Evolutionary conservation across 2,113 vertebrate genomes (phyloP).

Genomic region (Heteronetta atricapilla): DNA sequence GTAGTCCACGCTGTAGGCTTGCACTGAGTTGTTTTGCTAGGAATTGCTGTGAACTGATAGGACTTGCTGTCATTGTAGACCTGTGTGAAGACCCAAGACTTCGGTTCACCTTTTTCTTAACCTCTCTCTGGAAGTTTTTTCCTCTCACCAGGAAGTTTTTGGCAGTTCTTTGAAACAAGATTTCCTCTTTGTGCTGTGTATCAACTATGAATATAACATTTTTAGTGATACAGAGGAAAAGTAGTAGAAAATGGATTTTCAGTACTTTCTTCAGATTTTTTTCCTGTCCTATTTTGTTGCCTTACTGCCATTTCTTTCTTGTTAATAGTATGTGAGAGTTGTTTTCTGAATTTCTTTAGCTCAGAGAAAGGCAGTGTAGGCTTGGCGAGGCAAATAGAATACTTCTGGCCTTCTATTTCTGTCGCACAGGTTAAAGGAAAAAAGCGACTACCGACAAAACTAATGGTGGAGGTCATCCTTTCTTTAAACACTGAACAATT

Average conservation of each 20-base stretch:
- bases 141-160: background rate
- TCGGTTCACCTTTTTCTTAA: background rate
- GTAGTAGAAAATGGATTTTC: background rate
- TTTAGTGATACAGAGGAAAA: background rate
- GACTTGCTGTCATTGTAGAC: background rate
- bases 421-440: background rate
- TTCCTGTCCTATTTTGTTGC: background rate
- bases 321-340: background rate
- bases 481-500: background rate
- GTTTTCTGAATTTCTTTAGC: background rate
- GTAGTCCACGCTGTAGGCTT: background rate
- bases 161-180: background rate
- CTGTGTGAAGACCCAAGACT: too few species aligned
- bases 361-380: rapidly evolving
- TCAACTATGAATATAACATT: rapidly evolving
- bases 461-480: background rate
- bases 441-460: background rate
- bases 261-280: background rate
- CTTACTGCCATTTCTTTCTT: background rate
- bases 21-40: background rate
- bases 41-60: background rate
- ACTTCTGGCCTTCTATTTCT: background rate
- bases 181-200: background rate
- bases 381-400: background rate
- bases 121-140: too few species aligned